A percentile compares a stretch with the other conserved stretches of the same genome.
phyloP scores from a whole-genome alignment of 2,113 vertebrate species.

The Lamprotornis superbus region DNA sequence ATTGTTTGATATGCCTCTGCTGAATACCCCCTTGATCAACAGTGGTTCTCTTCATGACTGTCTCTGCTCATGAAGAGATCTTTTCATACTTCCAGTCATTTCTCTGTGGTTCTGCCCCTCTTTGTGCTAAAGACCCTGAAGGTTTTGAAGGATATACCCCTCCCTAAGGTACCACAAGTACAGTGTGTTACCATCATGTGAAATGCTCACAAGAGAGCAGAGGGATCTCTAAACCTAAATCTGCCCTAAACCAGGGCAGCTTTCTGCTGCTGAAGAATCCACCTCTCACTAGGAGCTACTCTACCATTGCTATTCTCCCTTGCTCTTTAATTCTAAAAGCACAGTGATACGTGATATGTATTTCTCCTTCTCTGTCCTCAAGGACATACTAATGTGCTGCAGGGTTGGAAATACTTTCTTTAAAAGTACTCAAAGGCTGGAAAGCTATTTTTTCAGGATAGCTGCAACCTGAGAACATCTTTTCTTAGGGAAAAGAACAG shows the following conservation, averaged over 20 bases:
- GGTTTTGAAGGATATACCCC: not conserved
- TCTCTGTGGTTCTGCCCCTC: not conserved
- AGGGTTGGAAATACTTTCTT: conserved; percentile 31
- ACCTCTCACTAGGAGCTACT: not conserved
- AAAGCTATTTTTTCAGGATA: conserved; percentile 1
- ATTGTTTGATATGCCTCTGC: not conserved
- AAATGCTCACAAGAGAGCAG: not conserved
- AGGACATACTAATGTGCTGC: conserved; percentile 47
- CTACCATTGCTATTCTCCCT: not conserved
- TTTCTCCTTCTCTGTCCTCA: conserved; percentile 38
- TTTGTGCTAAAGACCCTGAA: not conserved
- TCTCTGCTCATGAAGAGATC: not conserved
- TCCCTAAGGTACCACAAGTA: not conserved
- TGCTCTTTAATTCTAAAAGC: not conserved
- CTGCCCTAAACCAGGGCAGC: not conserved
- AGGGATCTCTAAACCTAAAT: not conserved
- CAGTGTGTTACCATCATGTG: not conserved
- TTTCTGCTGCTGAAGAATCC: not conserved
- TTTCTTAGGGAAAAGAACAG: not conserved
- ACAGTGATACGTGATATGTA: not conserved
- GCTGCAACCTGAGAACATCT: conserved; percentile 50
- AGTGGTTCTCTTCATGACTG: not conserved
- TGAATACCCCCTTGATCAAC: not conserved
- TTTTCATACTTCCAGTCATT: not conserved
- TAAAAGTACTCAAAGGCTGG: conserved; percentile 21